These are phyloP conservation scores for Drosophila asahinai DNA, from an alignment of 1,140 invertebrate species.

Conservation along the genomic window DNA sequence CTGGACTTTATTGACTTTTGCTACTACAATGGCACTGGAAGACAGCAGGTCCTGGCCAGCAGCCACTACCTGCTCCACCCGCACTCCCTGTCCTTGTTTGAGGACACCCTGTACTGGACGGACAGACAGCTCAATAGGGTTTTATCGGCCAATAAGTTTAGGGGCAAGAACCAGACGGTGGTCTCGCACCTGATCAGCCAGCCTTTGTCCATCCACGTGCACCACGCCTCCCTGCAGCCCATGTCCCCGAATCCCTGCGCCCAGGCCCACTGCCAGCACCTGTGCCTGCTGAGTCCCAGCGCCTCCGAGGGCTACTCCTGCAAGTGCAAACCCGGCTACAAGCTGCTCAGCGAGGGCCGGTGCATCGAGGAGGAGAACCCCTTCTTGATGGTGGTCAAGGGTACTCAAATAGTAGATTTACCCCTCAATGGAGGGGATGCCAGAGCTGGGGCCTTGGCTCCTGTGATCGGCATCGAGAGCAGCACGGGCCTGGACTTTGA, in stretches of 20 bases:
- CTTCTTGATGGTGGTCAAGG: constrained; percentile 96
- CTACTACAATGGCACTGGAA: constrained; percentile 96
- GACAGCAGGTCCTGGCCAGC: constrained; percentile 94
- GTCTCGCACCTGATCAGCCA: constrained; percentile 97
- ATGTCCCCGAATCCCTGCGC: constrained; percentile 93
- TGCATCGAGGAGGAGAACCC: constrained; percentile 94
- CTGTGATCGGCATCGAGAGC: constrained; percentile 95
- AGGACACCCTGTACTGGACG: constrained; percentile 98
- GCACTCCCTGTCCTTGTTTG: constrained; percentile 96
- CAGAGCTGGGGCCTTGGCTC: constrained; percentile 92
- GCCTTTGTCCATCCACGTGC: constrained; percentile 96
- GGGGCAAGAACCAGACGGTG: constrained; percentile 95
- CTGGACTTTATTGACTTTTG: constrained; percentile 99
- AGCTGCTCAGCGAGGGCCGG: constrained; percentile 88
- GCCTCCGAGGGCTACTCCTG: constrained; percentile 91
- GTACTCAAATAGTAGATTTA: constrained; percentile 94
- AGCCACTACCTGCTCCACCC: constrained; percentile 97
- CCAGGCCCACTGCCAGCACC: constrained; percentile 92
- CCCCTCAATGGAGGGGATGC: constrained; percentile 91
- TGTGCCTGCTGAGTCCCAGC: constrained; percentile 95
- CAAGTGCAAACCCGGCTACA: constrained; percentile 96
- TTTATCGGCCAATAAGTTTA: constrained; percentile 95
- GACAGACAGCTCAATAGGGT: constrained; percentile 96
- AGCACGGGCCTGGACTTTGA: constrained; percentile 97
- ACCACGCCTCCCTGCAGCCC: constrained; percentile 97